These are phyloP conservation scores for Rhynchophorus ferrugineus DNA, from an alignment of 1,140 invertebrate species.

Conservation along the genomic window DNA sequence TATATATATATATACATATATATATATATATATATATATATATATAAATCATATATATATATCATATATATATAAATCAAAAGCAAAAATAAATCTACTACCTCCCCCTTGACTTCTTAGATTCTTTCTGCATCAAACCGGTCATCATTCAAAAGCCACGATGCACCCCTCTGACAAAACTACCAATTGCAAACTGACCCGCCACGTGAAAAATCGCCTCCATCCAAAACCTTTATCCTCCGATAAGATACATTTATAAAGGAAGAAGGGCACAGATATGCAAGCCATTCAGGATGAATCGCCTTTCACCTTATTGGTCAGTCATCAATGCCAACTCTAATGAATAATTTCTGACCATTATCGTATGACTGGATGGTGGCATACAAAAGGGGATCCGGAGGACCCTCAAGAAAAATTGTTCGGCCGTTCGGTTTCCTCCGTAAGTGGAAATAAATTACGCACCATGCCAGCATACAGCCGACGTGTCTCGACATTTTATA, in stretches of 20 bases:
- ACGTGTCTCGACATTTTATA: constrained; percentile 15
- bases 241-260: neutral
- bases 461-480: constrained; percentile 4
- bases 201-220: neutral
- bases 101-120: neutral
- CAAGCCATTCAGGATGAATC: neutral
- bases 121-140: too few species aligned
- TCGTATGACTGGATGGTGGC: constrained; percentile 13
- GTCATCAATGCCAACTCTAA: constrained; percentile 20
- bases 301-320: neutral
- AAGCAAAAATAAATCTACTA: neutral
- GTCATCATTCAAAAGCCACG: neutral
- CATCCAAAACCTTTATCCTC: neutral
- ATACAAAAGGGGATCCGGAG: constrained; percentile 14
- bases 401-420: constrained; percentile 26
- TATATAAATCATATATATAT: neutral
- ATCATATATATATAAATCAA: neutral
- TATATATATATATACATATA: constrained; percentile 2
- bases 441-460: constrained; percentile 32
- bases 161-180: neutral
- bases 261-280: neutral
- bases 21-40: neutral
- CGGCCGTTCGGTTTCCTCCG: constrained; percentile 17
- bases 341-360: constrained; percentile 23
- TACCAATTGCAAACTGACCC: neutral